A percentile compares a stretch with the other conserved stretches of the same genome.
Evolutionary conservation across 2,888 invertebrate genomes (phyloP).

Genomic region (Agrochola macilenta): DNA sequence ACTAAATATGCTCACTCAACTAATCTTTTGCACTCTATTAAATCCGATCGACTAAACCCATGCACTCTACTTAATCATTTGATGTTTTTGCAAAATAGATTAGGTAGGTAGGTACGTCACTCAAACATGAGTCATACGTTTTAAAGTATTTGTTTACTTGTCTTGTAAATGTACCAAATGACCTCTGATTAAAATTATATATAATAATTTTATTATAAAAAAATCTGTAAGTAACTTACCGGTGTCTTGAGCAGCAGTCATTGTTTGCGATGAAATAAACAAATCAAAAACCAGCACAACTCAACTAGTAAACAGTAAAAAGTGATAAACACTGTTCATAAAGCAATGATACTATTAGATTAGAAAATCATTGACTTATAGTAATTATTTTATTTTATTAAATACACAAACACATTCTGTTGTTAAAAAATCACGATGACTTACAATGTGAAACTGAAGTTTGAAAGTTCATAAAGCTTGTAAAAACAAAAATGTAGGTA

Average conservation of each 20-base stretch:
- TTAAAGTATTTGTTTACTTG: not conserved
- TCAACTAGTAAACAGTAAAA: not conserved
- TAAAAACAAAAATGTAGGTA: not conserved
- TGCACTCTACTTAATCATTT: too few relatives aligned
- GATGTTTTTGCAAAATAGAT: too few relatives aligned
- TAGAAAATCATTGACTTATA: not conserved
- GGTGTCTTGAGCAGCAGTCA: slow-evolving; percentile 13
- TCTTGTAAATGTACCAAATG: not conserved
- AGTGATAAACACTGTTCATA: too few relatives aligned
- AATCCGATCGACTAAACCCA: too few relatives aligned
- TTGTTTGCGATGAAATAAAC: slow-evolving; percentile 19
- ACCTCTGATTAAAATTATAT: not conserved
- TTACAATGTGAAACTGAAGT: not conserved
- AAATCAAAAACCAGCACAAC: not conserved
- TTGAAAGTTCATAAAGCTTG: not conserved
- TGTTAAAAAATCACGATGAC: not conserved
- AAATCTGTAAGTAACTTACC: slow-evolving; percentile 6
- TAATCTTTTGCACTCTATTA: too few relatives aligned
- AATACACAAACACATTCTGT: not conserved
- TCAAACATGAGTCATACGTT: not conserved
- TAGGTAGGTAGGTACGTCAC: not conserved
- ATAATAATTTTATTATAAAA: not conserved
- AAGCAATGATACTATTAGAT: too few relatives aligned
- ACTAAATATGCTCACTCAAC: too few relatives aligned
- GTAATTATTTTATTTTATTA: not conserved